Conservation (phyloP, 2,113 vertebrate genomes). For the Ifrita kowaldi region DNA sequence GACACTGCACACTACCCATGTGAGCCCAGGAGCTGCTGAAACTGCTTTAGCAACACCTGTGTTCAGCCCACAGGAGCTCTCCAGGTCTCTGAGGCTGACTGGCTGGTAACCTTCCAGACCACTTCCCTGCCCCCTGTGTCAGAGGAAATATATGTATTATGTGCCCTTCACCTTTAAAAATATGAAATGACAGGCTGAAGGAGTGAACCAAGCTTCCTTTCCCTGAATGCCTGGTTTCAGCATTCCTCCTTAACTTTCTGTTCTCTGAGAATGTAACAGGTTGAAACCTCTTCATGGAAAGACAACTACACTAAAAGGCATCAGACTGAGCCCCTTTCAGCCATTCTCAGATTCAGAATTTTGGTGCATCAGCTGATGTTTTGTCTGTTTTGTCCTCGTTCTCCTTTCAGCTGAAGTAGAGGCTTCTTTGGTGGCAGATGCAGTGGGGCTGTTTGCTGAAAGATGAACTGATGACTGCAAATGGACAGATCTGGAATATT, state of each 20-base stretch:
- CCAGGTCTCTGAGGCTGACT: not conserved
- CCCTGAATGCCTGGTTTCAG: not conserved
- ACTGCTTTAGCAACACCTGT: not conserved
- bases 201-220: not conserved
- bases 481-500: not conserved
- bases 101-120: not conserved
- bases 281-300: not conserved
- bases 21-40: not conserved
- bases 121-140: not conserved
- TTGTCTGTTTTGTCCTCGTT: not conserved
- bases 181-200: not conserved
- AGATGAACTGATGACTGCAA: not conserved
- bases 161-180: not conserved
- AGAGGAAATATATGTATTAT: not conserved
- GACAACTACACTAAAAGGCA: not conserved
- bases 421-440: not conserved
- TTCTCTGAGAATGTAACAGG: not conserved
- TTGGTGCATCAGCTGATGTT: not conserved
- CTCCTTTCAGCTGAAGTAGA: not conserved
- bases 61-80: not conserved
- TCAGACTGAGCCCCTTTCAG: not conserved
- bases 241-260: not conserved
- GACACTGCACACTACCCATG: rapidly evolving
- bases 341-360: not conserved
- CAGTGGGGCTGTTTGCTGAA: not conserved